Conservation (phyloP, 2,113 vertebrate species). For the Casuarius casuarius region DNA sequence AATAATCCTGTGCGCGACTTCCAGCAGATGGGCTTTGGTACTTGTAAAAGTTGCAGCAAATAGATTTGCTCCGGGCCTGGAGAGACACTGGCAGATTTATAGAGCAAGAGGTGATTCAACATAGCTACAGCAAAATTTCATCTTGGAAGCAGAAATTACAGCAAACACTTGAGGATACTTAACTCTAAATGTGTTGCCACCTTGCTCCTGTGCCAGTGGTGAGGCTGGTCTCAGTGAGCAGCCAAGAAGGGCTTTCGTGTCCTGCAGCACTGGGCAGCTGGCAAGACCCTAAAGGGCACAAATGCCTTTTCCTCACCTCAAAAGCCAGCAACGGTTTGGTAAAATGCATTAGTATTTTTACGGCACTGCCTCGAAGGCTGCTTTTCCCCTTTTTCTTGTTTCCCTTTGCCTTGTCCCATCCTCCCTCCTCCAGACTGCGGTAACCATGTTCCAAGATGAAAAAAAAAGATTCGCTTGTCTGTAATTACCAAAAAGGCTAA, state of each 20-base stretch:
- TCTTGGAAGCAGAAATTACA: not conserved
- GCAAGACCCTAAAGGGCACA: not conserved
- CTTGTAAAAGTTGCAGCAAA: slow-evolving; percentile 6
- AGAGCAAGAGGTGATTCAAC: not conserved
- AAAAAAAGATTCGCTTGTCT: not conserved
- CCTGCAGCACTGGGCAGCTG: not conserved
- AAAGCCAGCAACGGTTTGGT: not conserved
- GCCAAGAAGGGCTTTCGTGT: not conserved
- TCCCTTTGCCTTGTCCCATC: not conserved
- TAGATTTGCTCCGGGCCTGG: not conserved
- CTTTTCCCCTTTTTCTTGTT: not conserved
- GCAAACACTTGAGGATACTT: not conserved
- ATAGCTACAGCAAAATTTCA: not conserved
- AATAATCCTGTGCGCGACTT: not conserved
- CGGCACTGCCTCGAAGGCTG: not conserved
- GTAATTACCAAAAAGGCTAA: slow-evolving; percentile 27
- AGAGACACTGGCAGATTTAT: not conserved
- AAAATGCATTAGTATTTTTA: not conserved
- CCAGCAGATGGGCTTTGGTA: not conserved
- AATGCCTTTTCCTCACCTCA: not conserved
- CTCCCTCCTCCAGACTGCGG: not conserved
- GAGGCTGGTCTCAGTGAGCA: not conserved
- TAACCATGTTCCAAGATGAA: not conserved
- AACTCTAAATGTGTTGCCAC: not conserved
- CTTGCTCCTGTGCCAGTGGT: rapidly evolving